phyloP scores from a whole-genome alignment of 2,113 vertebrate genomes.

The Cephalopholis sonnerati region DNA sequence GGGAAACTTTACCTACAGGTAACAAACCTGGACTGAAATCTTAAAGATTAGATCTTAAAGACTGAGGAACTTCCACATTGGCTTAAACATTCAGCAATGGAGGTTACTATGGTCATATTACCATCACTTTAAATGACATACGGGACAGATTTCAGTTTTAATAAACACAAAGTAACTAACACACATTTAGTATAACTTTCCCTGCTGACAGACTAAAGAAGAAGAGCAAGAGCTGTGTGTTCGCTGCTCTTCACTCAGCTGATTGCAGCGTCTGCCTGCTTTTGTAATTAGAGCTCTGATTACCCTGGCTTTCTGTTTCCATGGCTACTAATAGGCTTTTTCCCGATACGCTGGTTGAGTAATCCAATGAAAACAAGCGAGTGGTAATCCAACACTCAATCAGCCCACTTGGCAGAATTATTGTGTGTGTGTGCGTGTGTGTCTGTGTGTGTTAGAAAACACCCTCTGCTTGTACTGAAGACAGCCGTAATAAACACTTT shows the following conservation, averaged over 20 bases:
- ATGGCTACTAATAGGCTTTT: constrained; percentile 70
- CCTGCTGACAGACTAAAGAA: background rate
- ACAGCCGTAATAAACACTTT: constrained; percentile 39
- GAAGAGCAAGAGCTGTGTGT: constrained; percentile 2
- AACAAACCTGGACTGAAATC: no score
- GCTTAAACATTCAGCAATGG: no score
- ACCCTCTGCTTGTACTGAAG: constrained; percentile 21
- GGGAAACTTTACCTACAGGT: no score
- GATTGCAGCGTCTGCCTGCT: constrained; percentile 49
- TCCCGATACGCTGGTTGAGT: constrained; percentile 33
- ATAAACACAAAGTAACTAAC: background rate
- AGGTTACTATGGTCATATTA: background rate
- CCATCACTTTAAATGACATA: no score
- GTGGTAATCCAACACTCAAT: constrained; percentile 67
- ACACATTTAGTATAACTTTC: background rate
- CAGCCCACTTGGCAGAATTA: constrained; percentile 56
- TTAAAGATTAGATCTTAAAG: no score
- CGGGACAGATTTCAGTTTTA: no score
- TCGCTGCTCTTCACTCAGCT: constrained; percentile 24
- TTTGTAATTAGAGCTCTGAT: constrained; percentile 69
- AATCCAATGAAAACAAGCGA: constrained; percentile 67
- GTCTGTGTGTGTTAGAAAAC: constrained; percentile 53
- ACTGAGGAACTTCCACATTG: background rate
- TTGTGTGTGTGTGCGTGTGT: constrained; percentile 37
- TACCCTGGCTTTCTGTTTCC: constrained; percentile 57